phyloP scores from a whole-genome alignment of 2,888 invertebrate species.

The Neria commutata region DNA sequence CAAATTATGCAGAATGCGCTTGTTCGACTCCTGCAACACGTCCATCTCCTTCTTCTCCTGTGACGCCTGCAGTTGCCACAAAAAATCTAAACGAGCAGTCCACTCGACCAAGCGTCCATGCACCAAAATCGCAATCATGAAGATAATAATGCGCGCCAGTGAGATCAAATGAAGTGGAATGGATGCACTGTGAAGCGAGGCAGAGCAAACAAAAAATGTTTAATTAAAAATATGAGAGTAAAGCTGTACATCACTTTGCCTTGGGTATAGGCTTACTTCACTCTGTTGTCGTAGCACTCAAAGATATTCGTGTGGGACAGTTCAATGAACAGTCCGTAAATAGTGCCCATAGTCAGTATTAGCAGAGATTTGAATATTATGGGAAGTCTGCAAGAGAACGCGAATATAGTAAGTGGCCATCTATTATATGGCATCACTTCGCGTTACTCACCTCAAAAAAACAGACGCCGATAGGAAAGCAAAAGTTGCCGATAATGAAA shows the following conservation, averaged over 20 bases:
- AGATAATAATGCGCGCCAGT: constrained; percentile 80
- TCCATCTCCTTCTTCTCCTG: constrained; percentile 94
- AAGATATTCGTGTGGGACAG: constrained; percentile 81
- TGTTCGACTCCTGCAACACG: constrained; percentile 87
- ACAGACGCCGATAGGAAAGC: constrained; percentile 85
- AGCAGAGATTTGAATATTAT: constrained; percentile 82
- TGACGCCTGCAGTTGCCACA: constrained; percentile 84
- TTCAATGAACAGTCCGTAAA: constrained; percentile 81
- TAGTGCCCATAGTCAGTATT: constrained; percentile 77
- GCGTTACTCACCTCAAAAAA: constrained; percentile 70
- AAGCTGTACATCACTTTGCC: constrained; percentile 25
- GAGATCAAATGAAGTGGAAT: constrained; percentile 81
- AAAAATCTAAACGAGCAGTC: constrained; percentile 83
- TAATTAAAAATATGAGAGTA: constrained; percentile 28
- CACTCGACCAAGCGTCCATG: constrained; percentile 87
- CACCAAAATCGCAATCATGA: constrained; percentile 81
- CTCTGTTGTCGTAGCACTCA: constrained; percentile 79
- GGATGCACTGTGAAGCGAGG: constrained; percentile 63
- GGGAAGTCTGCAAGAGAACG: constrained; percentile 67
- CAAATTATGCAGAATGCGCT: constrained; percentile 86
- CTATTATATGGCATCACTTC: too few relatives aligned
- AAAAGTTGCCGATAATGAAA: constrained; percentile 82
- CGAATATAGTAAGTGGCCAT: too few relatives aligned
- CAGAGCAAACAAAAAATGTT: constrained; percentile 30
- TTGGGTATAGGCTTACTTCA: constrained; percentile 67